Conservation (phyloP, 2,797 vertebrate species). For the Artibeus jamaicensis region DNA sequence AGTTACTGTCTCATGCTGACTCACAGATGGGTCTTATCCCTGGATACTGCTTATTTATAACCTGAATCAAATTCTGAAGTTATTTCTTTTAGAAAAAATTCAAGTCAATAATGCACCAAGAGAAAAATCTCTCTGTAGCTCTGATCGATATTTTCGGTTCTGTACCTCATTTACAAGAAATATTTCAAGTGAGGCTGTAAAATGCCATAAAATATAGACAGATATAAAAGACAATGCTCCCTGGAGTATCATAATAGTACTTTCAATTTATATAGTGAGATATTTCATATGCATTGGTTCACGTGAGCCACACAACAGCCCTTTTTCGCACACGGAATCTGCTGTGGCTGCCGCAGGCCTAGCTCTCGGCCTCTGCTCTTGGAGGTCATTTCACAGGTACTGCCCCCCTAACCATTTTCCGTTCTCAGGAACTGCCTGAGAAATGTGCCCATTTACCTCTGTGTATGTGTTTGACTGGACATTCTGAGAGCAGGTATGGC, state of each 20-base stretch:
- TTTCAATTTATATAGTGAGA: not conserved
- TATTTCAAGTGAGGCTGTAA: not conserved
- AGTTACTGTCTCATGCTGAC: slow-evolving; percentile 71
- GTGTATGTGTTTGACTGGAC: not conserved
- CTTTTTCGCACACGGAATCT: not conserved
- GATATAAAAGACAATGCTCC: not conserved
- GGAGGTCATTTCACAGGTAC: not conserved
- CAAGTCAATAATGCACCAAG: slow-evolving; percentile 19
- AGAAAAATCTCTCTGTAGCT: not conserved
- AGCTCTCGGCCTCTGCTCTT: not conserved
- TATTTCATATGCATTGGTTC: not conserved
- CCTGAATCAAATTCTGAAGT: slow-evolving; percentile 63
- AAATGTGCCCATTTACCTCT: not conserved
- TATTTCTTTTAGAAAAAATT: slow-evolving; percentile 30
- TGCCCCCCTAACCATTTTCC: not conserved
- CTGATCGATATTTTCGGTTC: not conserved
- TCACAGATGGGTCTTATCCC: slow-evolving; percentile 55
- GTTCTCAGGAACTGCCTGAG: not conserved
- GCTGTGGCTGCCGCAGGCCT: not conserved
- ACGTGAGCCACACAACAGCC: not conserved
- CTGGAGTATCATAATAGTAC: not conserved
- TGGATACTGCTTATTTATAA: slow-evolving; percentile 19
- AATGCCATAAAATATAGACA: not conserved
- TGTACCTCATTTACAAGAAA: not conserved
- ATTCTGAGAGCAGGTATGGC: not conserved